A percentile compares a stretch with the other conserved stretches of the same genome.
These are phyloP conservation scores for Luperina testacea DNA, from an alignment of 2,888 invertebrate genomes.

Conservation along the genomic window DNA sequence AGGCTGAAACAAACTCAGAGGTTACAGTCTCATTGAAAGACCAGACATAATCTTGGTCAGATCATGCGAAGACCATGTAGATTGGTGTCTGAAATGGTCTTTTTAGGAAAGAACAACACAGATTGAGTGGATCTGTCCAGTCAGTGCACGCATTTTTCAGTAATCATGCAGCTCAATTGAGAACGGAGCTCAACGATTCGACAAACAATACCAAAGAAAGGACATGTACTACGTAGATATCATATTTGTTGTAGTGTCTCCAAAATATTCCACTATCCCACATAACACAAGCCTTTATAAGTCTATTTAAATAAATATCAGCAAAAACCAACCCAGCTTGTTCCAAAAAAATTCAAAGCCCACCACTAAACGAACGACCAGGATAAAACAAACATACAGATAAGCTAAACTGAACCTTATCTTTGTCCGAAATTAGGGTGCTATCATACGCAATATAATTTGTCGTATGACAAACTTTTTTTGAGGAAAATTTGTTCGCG, in stretches of 20 bases:
- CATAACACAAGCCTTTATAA: slow-evolving; percentile 46
- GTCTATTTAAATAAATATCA: slow-evolving; percentile 57
- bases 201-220: neutral
- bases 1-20: neutral
- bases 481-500: slow-evolving; percentile 58
- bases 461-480: slow-evolving; percentile 61
- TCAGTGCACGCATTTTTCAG: neutral
- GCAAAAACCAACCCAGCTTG: slow-evolving; percentile 37
- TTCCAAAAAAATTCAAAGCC: slow-evolving; percentile 48
- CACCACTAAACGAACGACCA: slow-evolving; percentile 56
- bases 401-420: slow-evolving; percentile 59
- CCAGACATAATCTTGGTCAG: neutral
- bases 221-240: neutral
- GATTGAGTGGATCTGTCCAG: neutral
- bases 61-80: no score
- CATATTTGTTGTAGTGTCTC: neutral
- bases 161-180: neutral
- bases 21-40: neutral
- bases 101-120: neutral
- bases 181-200: neutral
- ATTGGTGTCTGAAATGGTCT: neutral
- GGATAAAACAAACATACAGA: slow-evolving; percentile 47
- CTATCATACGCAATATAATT: slow-evolving; percentile 51
- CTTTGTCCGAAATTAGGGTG: slow-evolving; percentile 25
- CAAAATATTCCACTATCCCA: neutral